phyloP scores from a whole-genome alignment of 1,140 invertebrate species.

The Drosophila sp. region DNA sequence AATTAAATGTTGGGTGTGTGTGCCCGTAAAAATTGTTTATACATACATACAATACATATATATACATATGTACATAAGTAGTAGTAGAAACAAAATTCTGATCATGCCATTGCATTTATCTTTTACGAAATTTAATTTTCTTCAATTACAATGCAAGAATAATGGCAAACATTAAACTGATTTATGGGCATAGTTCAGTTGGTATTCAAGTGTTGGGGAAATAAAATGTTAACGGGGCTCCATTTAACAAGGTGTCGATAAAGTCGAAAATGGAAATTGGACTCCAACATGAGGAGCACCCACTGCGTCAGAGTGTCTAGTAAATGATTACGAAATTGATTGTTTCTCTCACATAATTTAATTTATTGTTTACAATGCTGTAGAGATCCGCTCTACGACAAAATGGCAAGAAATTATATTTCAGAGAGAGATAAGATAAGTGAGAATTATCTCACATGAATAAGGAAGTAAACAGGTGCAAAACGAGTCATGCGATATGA shows the following conservation, averaged over 20 bases:
- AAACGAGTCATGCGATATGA: conserved; percentile 1
- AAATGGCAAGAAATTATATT: conserved; percentile 29
- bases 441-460: conserved; percentile 53
- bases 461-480: conserved; percentile 43
- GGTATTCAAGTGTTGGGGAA: conserved; percentile 40
- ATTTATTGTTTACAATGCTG: conserved; percentile 20
- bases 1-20: background rate
- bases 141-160: conserved; percentile 29
- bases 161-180: conserved; percentile 58
- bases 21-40: background rate
- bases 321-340: background rate
- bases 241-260: conserved; percentile 66
- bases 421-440: conserved; percentile 18
- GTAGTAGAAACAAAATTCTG: conserved; percentile 37
- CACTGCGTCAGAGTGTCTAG: background rate
- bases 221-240: conserved; percentile 43
- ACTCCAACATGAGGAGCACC: background rate
- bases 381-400: conserved; percentile 49
- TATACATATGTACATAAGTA: conserved; percentile 7
- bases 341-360: background rate
- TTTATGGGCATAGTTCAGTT: conserved; percentile 70
- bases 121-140: conserved; percentile 30
- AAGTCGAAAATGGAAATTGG: conserved; percentile 27
- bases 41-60: background rate
- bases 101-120: conserved; percentile 49